Percentiles rank a stretch among this genome's conserved stretches.
phyloP scores from a whole-genome alignment of 2,888 invertebrate species.

The Synergus itoensis region DNA sequence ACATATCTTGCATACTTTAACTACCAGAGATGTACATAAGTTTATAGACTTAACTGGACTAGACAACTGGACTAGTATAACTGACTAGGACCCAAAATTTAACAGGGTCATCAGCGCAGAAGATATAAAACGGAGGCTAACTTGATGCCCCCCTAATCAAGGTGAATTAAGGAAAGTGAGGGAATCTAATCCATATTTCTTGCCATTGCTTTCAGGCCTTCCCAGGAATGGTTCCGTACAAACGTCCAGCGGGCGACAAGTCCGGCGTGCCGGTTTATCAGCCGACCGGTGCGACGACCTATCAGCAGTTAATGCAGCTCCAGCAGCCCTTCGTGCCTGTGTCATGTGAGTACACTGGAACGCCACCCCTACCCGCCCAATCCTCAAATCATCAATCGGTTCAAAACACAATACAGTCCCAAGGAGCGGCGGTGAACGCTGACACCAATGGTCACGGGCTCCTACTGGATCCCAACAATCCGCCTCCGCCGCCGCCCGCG shows the following conservation, averaged over 20 bases:
- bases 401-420: slow-evolving; percentile 69
- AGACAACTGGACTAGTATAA: not conserved
- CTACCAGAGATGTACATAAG: not conserved
- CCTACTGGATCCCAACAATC: slow-evolving; percentile 76
- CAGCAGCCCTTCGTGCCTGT: slow-evolving; percentile 98
- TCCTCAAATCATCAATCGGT: slow-evolving; percentile 77
- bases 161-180: not conserved
- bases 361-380: slow-evolving; percentile 81
- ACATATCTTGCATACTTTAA: not conserved
- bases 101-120: slow-evolving; percentile 19
- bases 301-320: slow-evolving; percentile 97
- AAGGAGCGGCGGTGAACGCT: slow-evolving; percentile 63
- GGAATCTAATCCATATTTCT: slow-evolving; percentile 39
- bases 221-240: slow-evolving; percentile 97
- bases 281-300: slow-evolving; percentile 90
- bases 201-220: slow-evolving; percentile 85
- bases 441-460: slow-evolving; percentile 69
- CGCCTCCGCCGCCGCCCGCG: slow-evolving; percentile 74
- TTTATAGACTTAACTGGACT: not conserved
- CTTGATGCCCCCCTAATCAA: slow-evolving; percentile 13
- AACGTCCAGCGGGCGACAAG: slow-evolving; percentile 97
- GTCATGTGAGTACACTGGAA: slow-evolving; percentile 97
- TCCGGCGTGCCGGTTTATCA: slow-evolving; percentile 98
- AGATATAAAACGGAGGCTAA: slow-evolving; percentile 11
- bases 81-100: not conserved